Conservation (phyloP, 2,888 invertebrate genomes). For the Rhogogaster chlorosoma region DNA sequence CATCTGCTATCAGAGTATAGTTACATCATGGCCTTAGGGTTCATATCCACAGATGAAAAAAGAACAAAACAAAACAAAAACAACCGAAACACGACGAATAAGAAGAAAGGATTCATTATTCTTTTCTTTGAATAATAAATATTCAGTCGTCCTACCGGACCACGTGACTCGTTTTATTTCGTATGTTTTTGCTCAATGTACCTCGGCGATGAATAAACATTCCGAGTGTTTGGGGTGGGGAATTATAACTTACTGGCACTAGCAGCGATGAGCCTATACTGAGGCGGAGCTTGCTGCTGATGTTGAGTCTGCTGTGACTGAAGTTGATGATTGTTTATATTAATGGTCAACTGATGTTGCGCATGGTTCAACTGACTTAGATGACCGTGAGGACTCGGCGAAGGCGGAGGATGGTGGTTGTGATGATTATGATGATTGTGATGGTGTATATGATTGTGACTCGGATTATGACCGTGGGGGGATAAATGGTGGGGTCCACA, state of each 20-base stretch:
- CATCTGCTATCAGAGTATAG: conserved; percentile 13
- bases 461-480: conserved; percentile 71
- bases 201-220: not conserved
- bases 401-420: conserved; percentile 70
- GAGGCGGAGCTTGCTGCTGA: conserved; percentile 68
- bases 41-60: not conserved
- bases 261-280: conserved; percentile 71
- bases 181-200: not conserved
- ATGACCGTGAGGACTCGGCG: conserved; percentile 71
- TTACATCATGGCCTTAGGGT: conserved; percentile 17
- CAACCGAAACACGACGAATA: conserved; percentile 25
- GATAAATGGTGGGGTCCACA: conserved; percentile 71
- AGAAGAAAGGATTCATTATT: not conserved
- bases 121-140: not conserved
- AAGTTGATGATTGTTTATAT: conserved; percentile 71
- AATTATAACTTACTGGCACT: conserved; percentile 69
- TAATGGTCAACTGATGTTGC: conserved; percentile 53
- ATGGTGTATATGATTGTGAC: conserved; percentile 64
- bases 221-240: not conserved
- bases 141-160: not conserved
- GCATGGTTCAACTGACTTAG: conserved; percentile 70
- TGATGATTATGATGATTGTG: conserved; percentile 72
- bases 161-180: not conserved
- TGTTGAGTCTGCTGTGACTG: conserved; percentile 70
- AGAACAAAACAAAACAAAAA: conserved; percentile 2